Base-by-base conservation (phyloP, 2,113 vertebrate genomes). In the Lampris incognitus region DNA sequence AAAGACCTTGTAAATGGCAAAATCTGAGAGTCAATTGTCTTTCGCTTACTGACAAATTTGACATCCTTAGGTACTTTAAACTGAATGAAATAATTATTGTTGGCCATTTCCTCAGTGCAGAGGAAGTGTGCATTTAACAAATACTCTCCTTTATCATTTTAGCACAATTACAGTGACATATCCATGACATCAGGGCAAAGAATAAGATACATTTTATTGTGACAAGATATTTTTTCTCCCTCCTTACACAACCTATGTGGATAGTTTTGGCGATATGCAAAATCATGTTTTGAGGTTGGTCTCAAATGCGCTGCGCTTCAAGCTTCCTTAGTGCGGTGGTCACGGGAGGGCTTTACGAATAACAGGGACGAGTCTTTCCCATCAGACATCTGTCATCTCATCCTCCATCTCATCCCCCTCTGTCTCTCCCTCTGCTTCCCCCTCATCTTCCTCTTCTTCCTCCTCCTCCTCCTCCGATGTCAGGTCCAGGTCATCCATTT, bases 301-400 rank as follows among this genome's bases (percentile, higher is more conserved):
- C 61, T 72, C 82, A 61, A 76, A 77, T 81, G 11, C 75, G 72
- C 42, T 2, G 46, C 59, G 71, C 75, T 59, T 77, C 44, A n/a
- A 66, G 69, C 75, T 37, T 39, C 73, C 74, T 64, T 56, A 50
- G 74, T 6, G 37, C n/a, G 38, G 72, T 0, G 59, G 62, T 66
- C 60, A 82, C 39, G 54, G 54, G 71, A 73, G 55, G 5, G 40
- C 58, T 72, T 63, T 59, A 76, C 9, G 68, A 69, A 80, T 71
- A 86, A 82, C 59, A 56, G 11, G 68, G 72, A 44, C 37, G 37
- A 81, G 85, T 85, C 82, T 88, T 82, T 89, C 40, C 6, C 72
- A 88, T 97, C 94, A 99, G 89, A 99, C 97, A 0, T 98, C 97
- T 0, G 98, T 99, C 97, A 99, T 99, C 91, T 99, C 98, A 39